Conservation (phyloP, 2,888 invertebrate species). For the Coremacera marginata region DNA sequence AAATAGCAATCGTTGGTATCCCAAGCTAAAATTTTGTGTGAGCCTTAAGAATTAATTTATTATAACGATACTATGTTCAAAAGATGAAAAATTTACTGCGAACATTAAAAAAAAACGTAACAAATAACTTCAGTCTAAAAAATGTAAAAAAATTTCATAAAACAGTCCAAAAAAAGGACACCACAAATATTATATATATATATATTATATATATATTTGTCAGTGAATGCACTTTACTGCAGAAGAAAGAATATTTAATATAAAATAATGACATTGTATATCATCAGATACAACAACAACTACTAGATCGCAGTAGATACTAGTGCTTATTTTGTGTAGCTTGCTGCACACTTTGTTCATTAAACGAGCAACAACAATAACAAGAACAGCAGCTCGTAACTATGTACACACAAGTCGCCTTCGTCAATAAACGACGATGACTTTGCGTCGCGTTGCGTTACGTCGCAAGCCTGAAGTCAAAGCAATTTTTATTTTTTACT, state of each 20-base stretch:
- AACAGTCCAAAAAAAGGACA: too few species aligned
- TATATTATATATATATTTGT: too few species aligned
- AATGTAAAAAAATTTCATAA: too few species aligned
- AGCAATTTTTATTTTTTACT: constrained; percentile 36
- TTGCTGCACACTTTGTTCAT: neutral
- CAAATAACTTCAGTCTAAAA: too few species aligned
- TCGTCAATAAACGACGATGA: constrained; percentile 43
- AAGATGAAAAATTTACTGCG: too few species aligned
- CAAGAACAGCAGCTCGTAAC: constrained; percentile 12
- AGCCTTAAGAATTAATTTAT: too few species aligned
- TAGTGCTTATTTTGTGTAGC: neutral
- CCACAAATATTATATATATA: too few species aligned
- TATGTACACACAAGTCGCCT: constrained; percentile 37
- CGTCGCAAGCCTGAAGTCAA: constrained; percentile 42
- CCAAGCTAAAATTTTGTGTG: too few species aligned
- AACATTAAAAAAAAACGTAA: too few species aligned
- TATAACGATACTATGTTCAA: too few species aligned
- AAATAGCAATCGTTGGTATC: too few species aligned
- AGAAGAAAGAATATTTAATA: constrained; percentile 11
- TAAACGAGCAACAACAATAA: constrained; percentile 30
- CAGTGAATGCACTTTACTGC: neutral
- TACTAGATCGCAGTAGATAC: neutral
- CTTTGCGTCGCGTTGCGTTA: constrained; percentile 12
- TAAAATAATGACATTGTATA: constrained; percentile 19
- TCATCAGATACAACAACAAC: neutral